phyloP scores from a whole-genome alignment of 2,888 invertebrate species.

The Gastrophysa polygoni region DNA sequence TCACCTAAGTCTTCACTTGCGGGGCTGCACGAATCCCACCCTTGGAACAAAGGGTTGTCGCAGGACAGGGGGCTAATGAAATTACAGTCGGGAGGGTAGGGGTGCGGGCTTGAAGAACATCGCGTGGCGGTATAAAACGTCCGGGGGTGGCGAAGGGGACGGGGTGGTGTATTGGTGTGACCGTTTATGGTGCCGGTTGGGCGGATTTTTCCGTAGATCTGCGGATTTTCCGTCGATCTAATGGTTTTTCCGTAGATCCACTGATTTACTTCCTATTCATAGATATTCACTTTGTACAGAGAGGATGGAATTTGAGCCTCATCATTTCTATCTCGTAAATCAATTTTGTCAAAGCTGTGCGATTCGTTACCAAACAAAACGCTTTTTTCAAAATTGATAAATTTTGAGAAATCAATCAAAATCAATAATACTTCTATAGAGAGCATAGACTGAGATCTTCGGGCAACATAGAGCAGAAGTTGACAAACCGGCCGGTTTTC shows the following conservation, averaged over 20 bases:
- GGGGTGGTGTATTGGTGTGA: neutral
- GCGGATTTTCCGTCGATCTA: no score
- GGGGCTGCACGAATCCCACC: conserved; percentile 20
- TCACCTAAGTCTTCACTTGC: conserved; percentile 22
- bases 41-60: conserved; percentile 13
- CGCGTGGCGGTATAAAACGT: neutral
- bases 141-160: neutral
- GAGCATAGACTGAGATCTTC: no score
- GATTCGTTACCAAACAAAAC: neutral
- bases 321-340: no score
- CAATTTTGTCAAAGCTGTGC: neutral
- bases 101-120: neutral
- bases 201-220: neutral
- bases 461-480: no score
- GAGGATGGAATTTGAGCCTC: no score
- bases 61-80: conserved; percentile 15
- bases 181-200: no score
- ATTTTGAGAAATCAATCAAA: no score
- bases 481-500: no score
- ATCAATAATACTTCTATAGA: no score
- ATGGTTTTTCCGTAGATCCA: no score
- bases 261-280: no score
- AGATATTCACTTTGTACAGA: no score
- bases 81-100: neutral
- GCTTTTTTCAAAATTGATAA: neutral